These are phyloP conservation scores for Pseudopodoces humilis DNA, from an alignment of 2,113 vertebrate genomes.

Conservation along the genomic window DNA sequence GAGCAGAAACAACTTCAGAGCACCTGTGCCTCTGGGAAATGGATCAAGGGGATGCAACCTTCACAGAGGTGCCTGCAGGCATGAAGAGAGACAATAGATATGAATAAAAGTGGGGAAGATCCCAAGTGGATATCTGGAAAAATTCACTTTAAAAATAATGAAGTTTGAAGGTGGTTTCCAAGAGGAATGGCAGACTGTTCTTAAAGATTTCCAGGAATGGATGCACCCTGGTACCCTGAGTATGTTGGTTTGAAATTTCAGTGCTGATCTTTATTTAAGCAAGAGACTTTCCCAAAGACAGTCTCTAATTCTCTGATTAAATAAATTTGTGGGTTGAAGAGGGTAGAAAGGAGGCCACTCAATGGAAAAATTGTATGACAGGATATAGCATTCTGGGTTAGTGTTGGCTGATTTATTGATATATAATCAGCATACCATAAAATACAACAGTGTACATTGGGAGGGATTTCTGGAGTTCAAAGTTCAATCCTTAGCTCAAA, in stretches of 20 bases:
- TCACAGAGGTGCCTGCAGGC: not conserved
- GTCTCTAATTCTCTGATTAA: not conserved
- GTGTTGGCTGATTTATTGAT: not conserved
- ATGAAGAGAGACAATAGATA: not conserved
- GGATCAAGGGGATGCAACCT: accelerated
- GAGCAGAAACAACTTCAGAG: not conserved
- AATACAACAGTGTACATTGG: not conserved
- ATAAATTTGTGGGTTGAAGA: not conserved
- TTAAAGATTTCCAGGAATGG: not conserved
- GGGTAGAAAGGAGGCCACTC: not conserved
- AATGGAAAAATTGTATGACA: not conserved
- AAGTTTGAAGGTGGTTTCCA: not conserved
- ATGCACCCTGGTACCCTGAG: not conserved
- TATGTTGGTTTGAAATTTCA: not conserved
- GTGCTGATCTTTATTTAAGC: not conserved
- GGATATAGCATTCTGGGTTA: not conserved
- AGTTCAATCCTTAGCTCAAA: not conserved
- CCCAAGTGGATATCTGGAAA: not conserved
- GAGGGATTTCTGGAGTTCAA: not conserved
- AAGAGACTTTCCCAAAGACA: not conserved
- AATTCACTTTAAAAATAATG: not conserved
- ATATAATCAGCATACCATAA: not conserved
- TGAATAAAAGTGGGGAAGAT: not conserved
- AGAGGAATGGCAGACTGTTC: not conserved
- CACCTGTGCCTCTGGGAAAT: not conserved